phyloP scores from a whole-genome alignment of 2,113 vertebrate species.

The Trichechus manatus region DNA sequence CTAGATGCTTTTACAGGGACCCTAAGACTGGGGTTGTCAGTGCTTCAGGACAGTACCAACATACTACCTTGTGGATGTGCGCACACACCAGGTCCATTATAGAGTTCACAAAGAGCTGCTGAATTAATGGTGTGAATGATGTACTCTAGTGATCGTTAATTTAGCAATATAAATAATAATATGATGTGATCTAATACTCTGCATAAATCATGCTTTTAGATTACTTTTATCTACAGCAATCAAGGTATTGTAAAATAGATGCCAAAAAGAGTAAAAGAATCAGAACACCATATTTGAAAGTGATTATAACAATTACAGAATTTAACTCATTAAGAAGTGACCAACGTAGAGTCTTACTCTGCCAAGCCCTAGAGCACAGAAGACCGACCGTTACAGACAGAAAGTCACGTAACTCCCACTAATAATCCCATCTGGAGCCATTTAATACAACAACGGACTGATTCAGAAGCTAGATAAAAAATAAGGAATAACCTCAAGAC shows the following conservation, averaged over 20 bases:
- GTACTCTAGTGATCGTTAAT: neutral
- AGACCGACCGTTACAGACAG: neutral
- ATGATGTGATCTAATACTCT: neutral
- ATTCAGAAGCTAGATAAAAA: neutral
- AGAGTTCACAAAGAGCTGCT: neutral
- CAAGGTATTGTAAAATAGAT: neutral
- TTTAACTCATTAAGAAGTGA: neutral
- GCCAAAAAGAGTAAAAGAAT: neutral
- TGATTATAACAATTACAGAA: neutral
- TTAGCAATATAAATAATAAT: neutral
- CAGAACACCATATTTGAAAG: neutral
- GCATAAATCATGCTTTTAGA: neutral
- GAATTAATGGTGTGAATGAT: neutral
- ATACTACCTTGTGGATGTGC: neutral
- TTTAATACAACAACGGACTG: neutral
- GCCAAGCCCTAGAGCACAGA: neutral
- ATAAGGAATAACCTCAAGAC: neutral
- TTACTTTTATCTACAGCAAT: neutral
- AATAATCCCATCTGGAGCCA: neutral
- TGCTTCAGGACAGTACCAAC: neutral
- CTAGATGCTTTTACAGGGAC: neutral
- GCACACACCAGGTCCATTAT: neutral
- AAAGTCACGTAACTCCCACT: neutral
- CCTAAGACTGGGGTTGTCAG: neutral
- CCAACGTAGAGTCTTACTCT: neutral